Evolutionary conservation across 2,113 vertebrate species (phyloP), one percentile per base, ranked within the genome.

Genomic region (Marmota flaviventris): DNA sequence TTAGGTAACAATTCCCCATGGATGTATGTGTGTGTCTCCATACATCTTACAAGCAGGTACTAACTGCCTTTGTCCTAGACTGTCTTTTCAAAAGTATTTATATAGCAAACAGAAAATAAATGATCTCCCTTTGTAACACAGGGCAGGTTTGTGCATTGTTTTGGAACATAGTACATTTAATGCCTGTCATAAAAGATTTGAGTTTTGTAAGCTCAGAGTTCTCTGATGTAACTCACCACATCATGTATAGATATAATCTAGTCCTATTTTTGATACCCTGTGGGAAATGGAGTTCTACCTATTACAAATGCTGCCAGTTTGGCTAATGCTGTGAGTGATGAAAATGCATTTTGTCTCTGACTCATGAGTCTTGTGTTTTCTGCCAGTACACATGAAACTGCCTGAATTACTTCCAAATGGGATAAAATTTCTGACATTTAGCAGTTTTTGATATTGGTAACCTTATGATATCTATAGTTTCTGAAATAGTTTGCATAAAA

Each of bases 401-500:
- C 34, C 42, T 22, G 29, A 75, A 42, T 56, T 83, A 76, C 27
- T 56, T 67, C 29, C 29, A 83, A 27, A 67, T 67, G 48, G 5
- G 51, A 24, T 72, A 76, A 77, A 89, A 85, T 90, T 17, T 85
- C 53, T 53, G 22, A 65, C 20, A n/a, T n/a, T 34, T 85, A 65
- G 65, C 78, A 84, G 70, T 96, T 93, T 29, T 93, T 48, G 67
- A 39, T 37, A 51, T 4, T 73, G 27, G 34, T 42, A 65, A 29
- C 82, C 42, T 39, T 82, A 37, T 51, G 37, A 32, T 82, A 24
- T 61, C 56, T 85, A 85, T 56, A 65, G 22, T n/a, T 24, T 91
- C 13, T 78, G 45, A 77, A 90, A 78, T 8, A 69, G 29, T 79
- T 65, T 90, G 63, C 37, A 73, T 77, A 89, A 92, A 94, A 86